These are phyloP conservation scores for Pangasianodon gigas DNA, from an alignment of 2,113 vertebrate genomes.

Conservation along the genomic window DNA sequence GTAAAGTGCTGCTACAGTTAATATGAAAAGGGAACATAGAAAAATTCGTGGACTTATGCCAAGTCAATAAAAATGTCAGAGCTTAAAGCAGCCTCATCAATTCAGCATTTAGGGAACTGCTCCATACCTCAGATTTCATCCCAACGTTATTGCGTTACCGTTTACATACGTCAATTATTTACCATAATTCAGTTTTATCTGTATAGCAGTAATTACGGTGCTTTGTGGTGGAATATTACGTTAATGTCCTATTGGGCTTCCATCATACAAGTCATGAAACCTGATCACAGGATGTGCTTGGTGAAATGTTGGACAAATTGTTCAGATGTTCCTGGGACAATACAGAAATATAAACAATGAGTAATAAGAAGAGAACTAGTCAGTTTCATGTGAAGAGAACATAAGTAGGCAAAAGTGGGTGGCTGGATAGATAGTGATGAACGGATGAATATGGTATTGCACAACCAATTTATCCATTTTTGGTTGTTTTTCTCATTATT, in stretches of 20 bases:
- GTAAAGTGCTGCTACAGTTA: background rate
- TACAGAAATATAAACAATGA: constrained; percentile 42
- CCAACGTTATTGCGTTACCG: background rate
- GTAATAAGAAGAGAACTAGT: constrained; percentile 34
- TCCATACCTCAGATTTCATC: constrained; percentile 3
- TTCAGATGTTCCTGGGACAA: constrained; percentile 14
- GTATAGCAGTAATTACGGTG: constrained; percentile 14
- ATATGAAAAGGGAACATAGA: constrained; percentile 32
- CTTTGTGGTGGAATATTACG: background rate
- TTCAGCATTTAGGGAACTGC: constrained; percentile 18
- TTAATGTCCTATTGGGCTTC: constrained; percentile 7
- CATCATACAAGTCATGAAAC: background rate
- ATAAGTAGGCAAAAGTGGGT: background rate
- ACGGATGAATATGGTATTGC: background rate
- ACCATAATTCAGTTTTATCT: constrained; percentile 2
- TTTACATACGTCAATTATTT: constrained; percentile 9
- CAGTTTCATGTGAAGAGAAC: constrained; percentile 21
- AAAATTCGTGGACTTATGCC: constrained; percentile 30
- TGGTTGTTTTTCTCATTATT: background rate
- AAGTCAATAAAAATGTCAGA: constrained; percentile 37
- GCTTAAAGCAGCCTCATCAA: constrained; percentile 8
- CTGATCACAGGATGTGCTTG: background rate
- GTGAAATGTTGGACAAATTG: constrained; percentile 1
- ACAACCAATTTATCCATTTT: background rate
- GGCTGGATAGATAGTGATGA: constrained; percentile 17